Evolutionary conservation across 2,797 vertebrate genomes (phyloP).

Genomic region (Craterocephalus amniculus): DNA sequence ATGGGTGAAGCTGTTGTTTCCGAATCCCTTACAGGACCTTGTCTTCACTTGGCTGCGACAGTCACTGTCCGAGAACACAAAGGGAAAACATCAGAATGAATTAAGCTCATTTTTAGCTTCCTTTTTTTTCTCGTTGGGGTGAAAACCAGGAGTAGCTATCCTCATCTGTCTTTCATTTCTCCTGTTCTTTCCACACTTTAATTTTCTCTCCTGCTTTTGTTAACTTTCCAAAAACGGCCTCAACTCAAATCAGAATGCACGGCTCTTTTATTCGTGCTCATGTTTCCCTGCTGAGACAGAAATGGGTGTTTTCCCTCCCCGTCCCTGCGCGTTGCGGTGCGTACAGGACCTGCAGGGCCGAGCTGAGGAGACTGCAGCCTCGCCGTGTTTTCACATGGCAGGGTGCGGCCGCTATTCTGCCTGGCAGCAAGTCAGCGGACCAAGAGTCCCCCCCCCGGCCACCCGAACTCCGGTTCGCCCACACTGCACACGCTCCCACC

Average conservation of each 20-base stretch:
- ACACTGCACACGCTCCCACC: conserved; percentile 65
- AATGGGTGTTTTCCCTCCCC: conserved; percentile 72
- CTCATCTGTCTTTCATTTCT: conserved; percentile 60
- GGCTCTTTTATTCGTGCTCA: conserved; percentile 51
- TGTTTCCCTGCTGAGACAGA: conserved; percentile 71
- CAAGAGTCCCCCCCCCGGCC: conserved; percentile 72
- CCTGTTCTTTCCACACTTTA: conserved; percentile 35
- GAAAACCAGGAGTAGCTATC: conserved; percentile 46
- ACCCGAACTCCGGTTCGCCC: conserved; percentile 69
- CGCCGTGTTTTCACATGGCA: conserved; percentile 69
- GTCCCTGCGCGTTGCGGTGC: conserved; percentile 36
- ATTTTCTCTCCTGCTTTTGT: conserved; percentile 43
- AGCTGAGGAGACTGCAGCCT: conserved; percentile 61
- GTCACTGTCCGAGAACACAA: conserved; percentile 11
- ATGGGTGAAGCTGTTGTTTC: conserved; percentile 6
- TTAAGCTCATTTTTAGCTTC: conserved; percentile 16
- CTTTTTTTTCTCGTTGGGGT: conserved; percentile 40
- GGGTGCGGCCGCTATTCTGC: conserved; percentile 71
- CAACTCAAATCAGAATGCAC: conserved; percentile 33
- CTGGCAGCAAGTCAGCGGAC: no score
- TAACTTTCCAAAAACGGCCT: conserved; percentile 44
- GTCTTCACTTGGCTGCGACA: conserved; percentile 26
- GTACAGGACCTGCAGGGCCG: conserved; percentile 46
- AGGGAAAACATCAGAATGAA: conserved; percentile 1
- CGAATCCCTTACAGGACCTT: conserved; percentile 26